Evolutionary conservation across 2,888 invertebrate genomes (phyloP).

Genomic region (Hymenopus coronatus): DNA sequence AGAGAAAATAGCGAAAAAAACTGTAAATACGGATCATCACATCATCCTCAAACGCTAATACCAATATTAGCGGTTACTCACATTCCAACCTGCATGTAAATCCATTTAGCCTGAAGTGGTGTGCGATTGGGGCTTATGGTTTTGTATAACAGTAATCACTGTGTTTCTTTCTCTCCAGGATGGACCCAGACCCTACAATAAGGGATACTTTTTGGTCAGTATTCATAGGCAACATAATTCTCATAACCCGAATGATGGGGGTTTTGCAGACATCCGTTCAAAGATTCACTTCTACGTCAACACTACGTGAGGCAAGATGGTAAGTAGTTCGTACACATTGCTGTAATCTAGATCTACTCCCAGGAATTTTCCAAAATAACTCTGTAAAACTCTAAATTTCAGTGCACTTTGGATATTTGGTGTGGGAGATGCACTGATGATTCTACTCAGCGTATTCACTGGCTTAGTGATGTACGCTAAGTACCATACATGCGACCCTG

Average conservation of each 20-base stretch:
- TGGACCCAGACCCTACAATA: constrained; percentile 58
- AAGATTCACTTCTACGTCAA: constrained; percentile 57
- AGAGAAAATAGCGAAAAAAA: too few species aligned
- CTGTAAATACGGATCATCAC: too few species aligned
- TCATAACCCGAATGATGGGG: constrained; percentile 56
- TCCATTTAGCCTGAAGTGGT: too few species aligned
- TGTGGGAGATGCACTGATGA: constrained; percentile 58
- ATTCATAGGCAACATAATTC: constrained; percentile 55
- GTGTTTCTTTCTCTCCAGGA: constrained; percentile 46
- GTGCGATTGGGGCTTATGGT: too few species aligned
- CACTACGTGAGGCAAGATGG: background rate
- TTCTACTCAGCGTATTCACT: constrained; percentile 66
- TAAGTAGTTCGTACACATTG: background rate
- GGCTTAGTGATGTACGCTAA: constrained; percentile 71
- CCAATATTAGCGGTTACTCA: too few species aligned
- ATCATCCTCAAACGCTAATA: too few species aligned
- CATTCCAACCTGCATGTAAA: too few species aligned
- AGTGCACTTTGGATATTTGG: constrained; percentile 66
- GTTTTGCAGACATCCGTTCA: constrained; percentile 59
- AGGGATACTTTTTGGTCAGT: constrained; percentile 61
- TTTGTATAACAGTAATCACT: background rate
- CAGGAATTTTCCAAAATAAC: background rate
- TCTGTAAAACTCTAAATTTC: constrained; percentile 18
- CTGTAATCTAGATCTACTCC: background rate
- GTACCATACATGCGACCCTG: constrained; percentile 73